Evolutionary conservation across 92 coral and sea anemone genomes (phyloP).

Genomic region (Epizoanthus ramosus): DNA sequence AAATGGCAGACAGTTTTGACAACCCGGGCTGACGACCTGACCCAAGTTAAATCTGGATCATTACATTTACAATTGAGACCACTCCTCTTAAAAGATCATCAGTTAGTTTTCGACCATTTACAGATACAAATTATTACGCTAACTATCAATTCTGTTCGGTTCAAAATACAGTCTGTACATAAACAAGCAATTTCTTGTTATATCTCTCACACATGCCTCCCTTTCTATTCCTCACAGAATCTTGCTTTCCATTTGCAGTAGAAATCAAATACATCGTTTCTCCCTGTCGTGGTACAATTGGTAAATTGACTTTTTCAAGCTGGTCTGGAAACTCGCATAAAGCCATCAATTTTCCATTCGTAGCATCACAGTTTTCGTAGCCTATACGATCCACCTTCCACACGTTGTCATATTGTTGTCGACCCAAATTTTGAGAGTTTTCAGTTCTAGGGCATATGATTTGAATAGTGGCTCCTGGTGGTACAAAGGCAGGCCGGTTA

Average conservation of each 20-base stretch:
- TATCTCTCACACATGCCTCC: slow-evolving; percentile 21
- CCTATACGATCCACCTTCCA: slow-evolving; percentile 15
- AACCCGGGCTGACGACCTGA: no score
- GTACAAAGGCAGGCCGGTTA: neutral
- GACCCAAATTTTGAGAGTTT: neutral
- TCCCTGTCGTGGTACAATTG: slow-evolving; percentile 34
- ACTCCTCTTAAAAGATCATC: neutral
- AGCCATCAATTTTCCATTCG: slow-evolving; percentile 21
- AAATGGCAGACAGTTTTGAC: no score
- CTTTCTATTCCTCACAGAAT: slow-evolving; percentile 10
- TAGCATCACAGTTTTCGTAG: slow-evolving; percentile 27
- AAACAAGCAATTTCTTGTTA: slow-evolving; percentile 30
- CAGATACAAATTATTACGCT: neutral
- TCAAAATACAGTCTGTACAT: neutral
- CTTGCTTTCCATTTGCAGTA: slow-evolving; percentile 20
- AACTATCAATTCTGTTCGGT: neutral
- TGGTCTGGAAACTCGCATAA: slow-evolving; percentile 12
- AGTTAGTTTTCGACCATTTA: neutral
- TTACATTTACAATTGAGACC: no score
- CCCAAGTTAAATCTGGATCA: no score
- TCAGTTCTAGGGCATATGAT: slow-evolving; percentile 14
- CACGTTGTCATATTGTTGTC: slow-evolving; percentile 15
- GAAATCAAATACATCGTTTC: slow-evolving; percentile 28
- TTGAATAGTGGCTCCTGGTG: slow-evolving; percentile 16
- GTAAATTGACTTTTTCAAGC: neutral